Base-by-base conservation (phyloP, 2,888 invertebrate species). In the Volucella bombylans region DNA sequence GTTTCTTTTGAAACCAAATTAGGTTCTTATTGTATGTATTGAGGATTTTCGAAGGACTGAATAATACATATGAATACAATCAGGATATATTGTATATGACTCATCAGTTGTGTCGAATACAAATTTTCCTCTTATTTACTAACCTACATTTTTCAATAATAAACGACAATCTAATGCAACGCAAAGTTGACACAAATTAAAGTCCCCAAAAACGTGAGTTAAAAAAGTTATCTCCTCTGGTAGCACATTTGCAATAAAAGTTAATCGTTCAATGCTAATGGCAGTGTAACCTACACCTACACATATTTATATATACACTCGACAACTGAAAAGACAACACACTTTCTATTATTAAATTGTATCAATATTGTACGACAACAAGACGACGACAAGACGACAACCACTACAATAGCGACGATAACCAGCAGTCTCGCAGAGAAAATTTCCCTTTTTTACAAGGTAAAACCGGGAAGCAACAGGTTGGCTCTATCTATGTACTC, bases 391-490 rank as follows among this genome's bases (percentile, higher is more conserved):
- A 49, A 14, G 14, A 49, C 14, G 49, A 49, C 12, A 49, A n/a
- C 12, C 49, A n/a, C 8, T 23, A 9, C 9, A 49, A 15, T 11
- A n/a, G 49, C 12, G 49, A 15, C 15, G 14, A 3, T 55, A 64
- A 65, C 59, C 12, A 9, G 47, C 31, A 65, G 59, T 65, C 71
- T 79, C 3, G 4, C 52, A 45, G 41, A 52, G n/a, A 57, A 41
- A 12, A 41, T 68, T 39, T 41, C 9, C 18, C 41, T 6, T 6
- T 62, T 45, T 65, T 12, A 72, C 43, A 65, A 72, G 38, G 15
- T 45, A 49, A 55, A 57, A 65, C 65, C 65, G 4, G 52, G 52
- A n/a, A 71, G 52, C 72, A 73, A 73, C 72, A 73, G 45, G 72
- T 68, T 38, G 55, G 18, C 50, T 47, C 41, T 41, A 6, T 4